Percentiles rank a stretch among this genome's conserved stretches.
Conservation (phyloP, 2,797 vertebrate genomes). For the Oryzias sinensis region DNA sequence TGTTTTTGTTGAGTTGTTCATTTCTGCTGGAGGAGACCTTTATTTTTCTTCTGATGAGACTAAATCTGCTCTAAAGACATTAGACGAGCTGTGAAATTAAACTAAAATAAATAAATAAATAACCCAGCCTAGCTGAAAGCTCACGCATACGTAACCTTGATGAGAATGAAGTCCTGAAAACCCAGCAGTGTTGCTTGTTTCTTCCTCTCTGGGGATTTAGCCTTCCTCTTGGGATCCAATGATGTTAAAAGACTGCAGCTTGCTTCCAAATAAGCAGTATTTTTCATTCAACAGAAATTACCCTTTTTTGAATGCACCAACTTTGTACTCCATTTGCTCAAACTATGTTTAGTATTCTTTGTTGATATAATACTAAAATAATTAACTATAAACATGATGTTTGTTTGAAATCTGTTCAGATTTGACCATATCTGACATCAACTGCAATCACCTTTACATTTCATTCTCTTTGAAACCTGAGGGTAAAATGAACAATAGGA, state of each 20-base stretch:
- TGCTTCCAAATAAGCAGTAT: constrained; percentile 45
- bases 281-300: constrained; percentile 25
- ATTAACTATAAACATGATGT: constrained; percentile 13
- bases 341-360: not conserved
- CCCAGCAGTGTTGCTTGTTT: constrained; percentile 35
- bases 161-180: constrained; percentile 26
- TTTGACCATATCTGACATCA: constrained; percentile 32
- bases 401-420: constrained; percentile 25
- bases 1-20: too few relatives aligned
- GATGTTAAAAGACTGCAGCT: constrained; percentile 43
- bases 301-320: constrained; percentile 15
- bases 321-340: constrained; percentile 15
- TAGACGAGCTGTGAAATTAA: constrained; percentile 4
- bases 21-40: too few relatives aligned
- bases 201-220: constrained; percentile 47
- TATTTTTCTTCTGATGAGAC: too few relatives aligned
- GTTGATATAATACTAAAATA: not conserved
- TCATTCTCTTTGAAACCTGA: constrained; percentile 48
- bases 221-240: constrained; percentile 57
- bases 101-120: constrained; percentile 24
- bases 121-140: constrained; percentile 24
- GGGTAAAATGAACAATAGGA: constrained; percentile 52
- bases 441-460: constrained; percentile 44
- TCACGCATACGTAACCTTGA: constrained; percentile 25
- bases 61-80: not conserved